Percentiles rank a stretch among this genome's conserved stretches.
Evolutionary conservation across 2,113 vertebrate species (phyloP).

Genomic region (Corvus hawaiiensis): DNA sequence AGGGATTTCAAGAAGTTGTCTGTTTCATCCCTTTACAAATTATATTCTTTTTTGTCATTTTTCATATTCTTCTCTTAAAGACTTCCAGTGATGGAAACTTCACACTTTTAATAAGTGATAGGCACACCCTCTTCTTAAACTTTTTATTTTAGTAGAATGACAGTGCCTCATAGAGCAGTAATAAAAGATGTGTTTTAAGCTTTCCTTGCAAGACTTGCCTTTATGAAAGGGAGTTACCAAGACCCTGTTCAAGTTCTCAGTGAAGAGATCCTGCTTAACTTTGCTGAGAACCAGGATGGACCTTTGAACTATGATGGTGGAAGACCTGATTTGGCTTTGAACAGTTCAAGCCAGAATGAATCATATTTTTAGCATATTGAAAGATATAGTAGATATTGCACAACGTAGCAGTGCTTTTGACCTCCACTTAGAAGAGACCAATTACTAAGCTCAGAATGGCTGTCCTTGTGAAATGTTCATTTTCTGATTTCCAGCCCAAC

Average conservation of each 20-base stretch:
- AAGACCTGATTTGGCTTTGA: not conserved
- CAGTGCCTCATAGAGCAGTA: not conserved
- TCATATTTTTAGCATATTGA: not conserved
- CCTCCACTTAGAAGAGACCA: not conserved
- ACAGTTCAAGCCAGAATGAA: not conserved
- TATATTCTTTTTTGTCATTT: not conserved
- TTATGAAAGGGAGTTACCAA: not conserved
- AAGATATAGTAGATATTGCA: not conserved
- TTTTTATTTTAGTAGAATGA: not conserved
- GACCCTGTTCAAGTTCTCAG: not conserved
- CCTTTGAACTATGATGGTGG: not conserved
- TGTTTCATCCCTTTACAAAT: not conserved
- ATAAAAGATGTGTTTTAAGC: not conserved
- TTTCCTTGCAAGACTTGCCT: not conserved
- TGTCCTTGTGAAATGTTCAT: not conserved
- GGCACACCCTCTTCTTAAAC: not conserved
- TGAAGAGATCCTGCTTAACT: not conserved
- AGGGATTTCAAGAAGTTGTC: not conserved
- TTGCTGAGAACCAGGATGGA: not conserved
- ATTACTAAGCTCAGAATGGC: not conserved
- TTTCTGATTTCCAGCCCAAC: not conserved
- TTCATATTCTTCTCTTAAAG: not conserved
- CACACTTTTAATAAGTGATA: not conserved
- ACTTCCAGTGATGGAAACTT: not conserved
- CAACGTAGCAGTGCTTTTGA: not conserved